A percentile compares a stretch with the other conserved stretches of the same genome.
These are phyloP conservation scores for Chironomus tentans DNA, from an alignment of 2,888 invertebrate genomes.

Conservation along the genomic window DNA sequence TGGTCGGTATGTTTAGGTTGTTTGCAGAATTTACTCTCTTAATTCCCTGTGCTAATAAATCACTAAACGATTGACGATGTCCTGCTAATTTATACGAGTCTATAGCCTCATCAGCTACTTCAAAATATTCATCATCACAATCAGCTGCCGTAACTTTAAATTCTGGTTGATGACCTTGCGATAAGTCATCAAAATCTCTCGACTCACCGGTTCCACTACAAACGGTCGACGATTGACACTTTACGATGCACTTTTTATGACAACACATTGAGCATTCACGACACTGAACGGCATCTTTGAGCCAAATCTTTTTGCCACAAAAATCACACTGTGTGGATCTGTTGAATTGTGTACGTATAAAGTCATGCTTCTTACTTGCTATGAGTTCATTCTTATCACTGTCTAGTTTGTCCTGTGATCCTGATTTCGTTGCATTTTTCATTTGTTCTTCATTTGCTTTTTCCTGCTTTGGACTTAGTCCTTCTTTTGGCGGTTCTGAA, in stretches of 20 bases:
- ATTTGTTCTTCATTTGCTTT: background rate
- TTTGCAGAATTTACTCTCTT: conserved; percentile 64
- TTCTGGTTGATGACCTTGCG: conserved; percentile 39
- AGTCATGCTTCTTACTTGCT: conserved; percentile 51
- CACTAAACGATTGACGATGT: conserved; percentile 40
- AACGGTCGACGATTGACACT: conserved; percentile 66
- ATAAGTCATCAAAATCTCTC: conserved; percentile 28
- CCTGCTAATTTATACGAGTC: conserved; percentile 29
- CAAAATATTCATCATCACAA: conserved; percentile 31
- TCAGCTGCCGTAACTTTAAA: conserved; percentile 43
- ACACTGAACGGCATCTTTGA: conserved; percentile 92
- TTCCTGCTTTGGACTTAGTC: background rate
- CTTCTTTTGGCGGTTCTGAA: conserved; percentile 31
- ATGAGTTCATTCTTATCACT: conserved; percentile 29
- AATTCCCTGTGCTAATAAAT: conserved; percentile 47
- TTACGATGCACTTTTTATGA: conserved; percentile 90
- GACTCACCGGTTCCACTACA: conserved; percentile 43
- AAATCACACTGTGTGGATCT: conserved; percentile 86
- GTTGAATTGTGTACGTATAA: conserved; percentile 80
- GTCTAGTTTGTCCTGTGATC: conserved; percentile 32
- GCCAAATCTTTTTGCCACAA: conserved; percentile 95
- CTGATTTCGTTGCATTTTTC: background rate
- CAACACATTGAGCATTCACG: conserved; percentile 81
- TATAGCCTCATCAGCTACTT: conserved; percentile 32
- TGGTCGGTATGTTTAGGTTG: conserved; percentile 49